Evolutionary conservation across 2,797 vertebrate species (phyloP), one percentile per base, ranked within the genome.

Genomic region (Rhynchotus rufescens): DNA sequence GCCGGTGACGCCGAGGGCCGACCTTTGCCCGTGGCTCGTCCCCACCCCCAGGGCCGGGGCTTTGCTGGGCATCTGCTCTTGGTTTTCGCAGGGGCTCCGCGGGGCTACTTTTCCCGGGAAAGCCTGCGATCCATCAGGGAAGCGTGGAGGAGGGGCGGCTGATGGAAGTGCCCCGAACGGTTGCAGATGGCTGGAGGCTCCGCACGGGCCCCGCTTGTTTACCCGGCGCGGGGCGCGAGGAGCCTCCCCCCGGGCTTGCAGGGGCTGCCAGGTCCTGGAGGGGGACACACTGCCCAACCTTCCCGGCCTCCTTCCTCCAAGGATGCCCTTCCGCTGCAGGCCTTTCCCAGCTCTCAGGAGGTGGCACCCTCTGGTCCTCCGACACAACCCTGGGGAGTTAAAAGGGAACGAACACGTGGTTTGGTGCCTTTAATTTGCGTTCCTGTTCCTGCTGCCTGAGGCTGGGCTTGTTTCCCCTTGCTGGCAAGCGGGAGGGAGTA

Each of bases 101-200:
- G 15, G 28, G 82, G 19, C 30, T 1, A 9, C 44, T 68, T 95
- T 94, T 75, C 32, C 47, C 17, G 3, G 66, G 77, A 74, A 89
- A 65, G 42, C 30, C 42, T n/a, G 45, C 14, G 5, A 45, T 84
- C 86, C 69, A 36, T 54, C 77, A 4, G 0, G 52, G 26, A 42
- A 28, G 30, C n/a, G 1, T 74, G 75, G 47, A 71, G 79, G 81
- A 86, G 68, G 90, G 94, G 76, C 78, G 54, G 66, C 45, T 68
- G 82, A 38, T 68, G 85, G 71, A 54, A 80, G 60, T 74, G 49
- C 65, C 56, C 11, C 26, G 40, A 84, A 68, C 0, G 28, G 78
- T 71, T 67, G 4, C 85, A 94, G 90, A 94, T 91, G 88, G 78
- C 78, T 22, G 78, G 22, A 74, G 92, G 75, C 78, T 90, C 83